Conservation (phyloP, 2,113 vertebrate genomes). For the Aldabrachelys gigantea region DNA sequence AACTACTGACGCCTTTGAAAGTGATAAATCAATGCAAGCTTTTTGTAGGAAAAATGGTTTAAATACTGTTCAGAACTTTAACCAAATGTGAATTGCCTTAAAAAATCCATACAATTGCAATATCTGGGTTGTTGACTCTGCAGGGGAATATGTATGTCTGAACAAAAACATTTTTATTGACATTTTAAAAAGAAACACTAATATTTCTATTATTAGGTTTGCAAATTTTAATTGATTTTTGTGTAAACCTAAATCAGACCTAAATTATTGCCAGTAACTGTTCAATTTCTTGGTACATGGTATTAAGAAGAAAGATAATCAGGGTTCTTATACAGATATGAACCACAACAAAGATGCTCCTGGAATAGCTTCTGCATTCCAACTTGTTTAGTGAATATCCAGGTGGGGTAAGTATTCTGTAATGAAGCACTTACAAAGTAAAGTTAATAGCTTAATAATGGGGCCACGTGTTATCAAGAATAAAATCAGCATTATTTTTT, state of each 20-base stretch:
- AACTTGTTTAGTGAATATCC: not conserved
- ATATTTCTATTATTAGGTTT: not conserved
- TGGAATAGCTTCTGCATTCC: not conserved
- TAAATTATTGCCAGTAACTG: not conserved
- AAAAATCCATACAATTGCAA: not conserved
- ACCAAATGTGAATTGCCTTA: not conserved
- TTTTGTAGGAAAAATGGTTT: not conserved
- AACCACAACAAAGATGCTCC: not conserved
- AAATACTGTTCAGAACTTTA: not conserved
- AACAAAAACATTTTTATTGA: not conserved
- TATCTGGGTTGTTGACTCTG: not conserved
- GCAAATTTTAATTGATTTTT: not conserved
- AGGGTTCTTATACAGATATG: not conserved
- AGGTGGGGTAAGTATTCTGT: not conserved
- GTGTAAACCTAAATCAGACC: too few relatives aligned
- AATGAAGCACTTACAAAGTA: constrained; percentile 26
- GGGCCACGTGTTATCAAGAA: not conserved
- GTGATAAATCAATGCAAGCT: not conserved
- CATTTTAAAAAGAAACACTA: too few relatives aligned
- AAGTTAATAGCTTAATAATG: not conserved
- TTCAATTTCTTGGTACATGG: not conserved
- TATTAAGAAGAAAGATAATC: not conserved
- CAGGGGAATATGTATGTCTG: not conserved
- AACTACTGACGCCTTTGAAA: not conserved
- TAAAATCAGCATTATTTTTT: not conserved